Base-by-base conservation (phyloP, 2,797 vertebrate species). In the Manis pentadactyla region DNA sequence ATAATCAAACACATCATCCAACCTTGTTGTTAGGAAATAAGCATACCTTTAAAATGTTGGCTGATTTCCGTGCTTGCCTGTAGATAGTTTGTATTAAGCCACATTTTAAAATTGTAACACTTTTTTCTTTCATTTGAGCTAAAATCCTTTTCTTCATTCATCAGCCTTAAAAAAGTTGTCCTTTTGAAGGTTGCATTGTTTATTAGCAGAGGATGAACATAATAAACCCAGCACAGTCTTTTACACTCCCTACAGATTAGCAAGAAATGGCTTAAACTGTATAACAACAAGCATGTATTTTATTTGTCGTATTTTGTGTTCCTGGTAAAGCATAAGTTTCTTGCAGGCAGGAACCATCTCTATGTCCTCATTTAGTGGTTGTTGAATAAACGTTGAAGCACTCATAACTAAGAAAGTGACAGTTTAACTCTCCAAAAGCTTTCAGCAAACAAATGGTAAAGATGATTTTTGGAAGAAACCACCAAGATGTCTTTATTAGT, bases 1-100 rank as follows among this genome's bases (percentile, higher is more conserved):
- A 84, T 94, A 82, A 78, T 51, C 29, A 66, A 84, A 12, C 73
- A 5, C 13, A 23, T 83, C 46, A 55, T 90, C 77, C 82, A 39
- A 1, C 73, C 69, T 83, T 51, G 18, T 78, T 83, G 42, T 94
- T 90, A 93, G 57, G 75, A 96, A 96, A 39, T 83, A 84, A 53
- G 25, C 25, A 59, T 49, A 21, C 13, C 1, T 59, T 79, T 37
- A 25, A 57, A 94, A 90, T 1, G 7, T 4, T 77, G 49, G 39
- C 86, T 39, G 25, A 49, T 73, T 63, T n/a, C 21, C 12, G 1
- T 19, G 34, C 8, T 83, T 78, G 59, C 69, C 53, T 69, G 21
- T 63, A 90, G 25, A 14, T 51, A 4, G 14, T 3, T 79, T 91
- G 34, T 29, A 5, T 73, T 37, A 46, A 87, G 57, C 85, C 59